Evolutionary conservation across 2,113 vertebrate species (phyloP), one percentile per base, ranked within the genome.

Genomic region (Gallinago media): DNA sequence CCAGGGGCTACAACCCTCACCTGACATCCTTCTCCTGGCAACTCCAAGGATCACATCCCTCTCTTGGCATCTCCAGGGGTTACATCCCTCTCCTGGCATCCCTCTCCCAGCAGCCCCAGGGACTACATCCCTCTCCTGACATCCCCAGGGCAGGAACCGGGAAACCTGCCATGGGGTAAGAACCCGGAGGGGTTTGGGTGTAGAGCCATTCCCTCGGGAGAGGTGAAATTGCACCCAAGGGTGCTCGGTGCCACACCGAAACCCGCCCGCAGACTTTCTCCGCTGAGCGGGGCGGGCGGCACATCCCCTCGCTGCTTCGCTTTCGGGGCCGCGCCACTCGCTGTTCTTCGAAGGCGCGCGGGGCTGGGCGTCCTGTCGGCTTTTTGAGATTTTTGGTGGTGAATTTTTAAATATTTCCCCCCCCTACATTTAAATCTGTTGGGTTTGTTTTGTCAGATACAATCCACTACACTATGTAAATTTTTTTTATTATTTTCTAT

Each of bases 291-390:
- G 65, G 81, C 10, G 6, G 61, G 70, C 9, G 7, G 47, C 4
- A 0, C 55, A 3, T 77, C 81, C 63, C 32, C 67, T 80, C 42
- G 4, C 83, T 4, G 42, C 81, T 31, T 47, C 1, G 2, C 85
- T 80, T 70, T 95, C 42, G 34, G 78, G 21, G 56, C 83, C 19
- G 68, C 25, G 70, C 92, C 65, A 27, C 96, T 88, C 46, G 38
- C 96, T 85, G 73, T 98, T 98, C 98, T 98, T 98, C 95, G 96
- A 98, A 98, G 97, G 97, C 87, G 2, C 62, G 3, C 3, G 5
- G 78, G 49, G 59, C 95, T 74, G 71, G 62, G 88, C 36, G 3
- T 26, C 83, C 59, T 78, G 47, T 40, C 26, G 58, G 71, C 91
- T 92, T 78, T 36, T 65, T 46, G 87, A 92, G 92, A 94, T 96